Conservation (phyloP, 2,888 invertebrate species). For the Eupsilia transversa region DNA sequence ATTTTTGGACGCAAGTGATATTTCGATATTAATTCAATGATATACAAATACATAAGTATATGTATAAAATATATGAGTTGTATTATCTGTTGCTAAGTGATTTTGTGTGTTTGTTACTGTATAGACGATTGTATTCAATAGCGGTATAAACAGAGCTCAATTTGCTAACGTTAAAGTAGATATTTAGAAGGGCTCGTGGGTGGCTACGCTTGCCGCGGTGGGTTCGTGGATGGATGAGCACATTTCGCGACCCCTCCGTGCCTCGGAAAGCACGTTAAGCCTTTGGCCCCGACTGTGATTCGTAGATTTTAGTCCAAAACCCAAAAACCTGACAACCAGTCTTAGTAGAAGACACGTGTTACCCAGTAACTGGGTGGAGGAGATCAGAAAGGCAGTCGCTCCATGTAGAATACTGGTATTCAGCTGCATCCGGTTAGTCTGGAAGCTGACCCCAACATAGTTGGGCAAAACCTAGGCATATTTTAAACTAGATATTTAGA, state of each 20-base stretch:
- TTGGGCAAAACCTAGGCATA: neutral
- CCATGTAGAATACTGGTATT: too few relatives aligned
- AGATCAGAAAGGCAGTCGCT: neutral
- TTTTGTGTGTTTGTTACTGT: neutral
- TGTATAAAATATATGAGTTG: too few relatives aligned
- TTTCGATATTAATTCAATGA: constrained; percentile 7
- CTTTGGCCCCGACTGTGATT: neutral
- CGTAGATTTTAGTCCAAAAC: neutral
- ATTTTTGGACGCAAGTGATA: constrained; percentile 4
- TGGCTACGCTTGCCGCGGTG: neutral
- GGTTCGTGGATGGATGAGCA: neutral
- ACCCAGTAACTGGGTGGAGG: neutral
- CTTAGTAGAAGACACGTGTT: neutral
- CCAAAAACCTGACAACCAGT: neutral
- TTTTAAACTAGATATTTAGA: too few relatives aligned
- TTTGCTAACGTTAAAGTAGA: neutral
- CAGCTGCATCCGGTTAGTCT: too few relatives aligned
- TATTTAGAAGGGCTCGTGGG: neutral
- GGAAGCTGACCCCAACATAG: neutral
- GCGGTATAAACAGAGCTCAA: neutral
- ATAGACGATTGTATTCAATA: neutral
- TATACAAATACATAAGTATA: too few relatives aligned
- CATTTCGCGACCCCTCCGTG: neutral
- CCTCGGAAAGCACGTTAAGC: neutral
- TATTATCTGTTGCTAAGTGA: constrained; percentile 2